Conservation (phyloP, 2,888 invertebrate genomes). For the Protula sp. region DNA sequence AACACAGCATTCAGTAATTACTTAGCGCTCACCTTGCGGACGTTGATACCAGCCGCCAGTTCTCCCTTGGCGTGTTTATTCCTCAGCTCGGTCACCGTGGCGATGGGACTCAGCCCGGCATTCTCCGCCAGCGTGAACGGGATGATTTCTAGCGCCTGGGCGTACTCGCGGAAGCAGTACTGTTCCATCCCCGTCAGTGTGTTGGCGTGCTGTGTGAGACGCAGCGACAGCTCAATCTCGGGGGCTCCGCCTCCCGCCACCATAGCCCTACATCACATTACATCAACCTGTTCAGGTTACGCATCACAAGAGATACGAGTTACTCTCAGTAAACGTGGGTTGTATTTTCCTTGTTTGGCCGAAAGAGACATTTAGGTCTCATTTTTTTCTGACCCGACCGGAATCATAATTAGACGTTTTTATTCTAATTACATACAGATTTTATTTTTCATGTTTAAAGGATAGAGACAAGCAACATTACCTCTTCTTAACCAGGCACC, state of each 20-base stretch:
- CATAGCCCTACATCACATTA: conserved; percentile 72
- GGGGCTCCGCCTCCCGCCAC: conserved; percentile 97
- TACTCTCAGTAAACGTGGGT: not conserved
- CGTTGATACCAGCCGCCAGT: conserved; percentile 87
- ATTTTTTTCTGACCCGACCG: too few relatives aligned
- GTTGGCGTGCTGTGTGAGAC: conserved; percentile 74
- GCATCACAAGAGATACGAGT: conserved; percentile 25
- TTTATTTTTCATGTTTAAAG: too few relatives aligned
- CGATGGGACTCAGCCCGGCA: conserved; percentile 86
- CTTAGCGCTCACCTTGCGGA: conserved; percentile 61
- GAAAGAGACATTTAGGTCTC: too few relatives aligned
- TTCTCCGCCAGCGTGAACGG: conserved; percentile 88
- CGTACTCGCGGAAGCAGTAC: conserved; percentile 91
- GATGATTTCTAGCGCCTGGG: conserved; percentile 90
- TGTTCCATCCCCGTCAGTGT: conserved; percentile 85
- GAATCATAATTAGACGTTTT: too few relatives aligned
- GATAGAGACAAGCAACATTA: too few relatives aligned
- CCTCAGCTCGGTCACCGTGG: conserved; percentile 92
- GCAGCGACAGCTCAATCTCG: conserved; percentile 87
- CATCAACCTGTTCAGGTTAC: conserved; percentile 10
- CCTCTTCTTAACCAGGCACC: conserved; percentile 89
- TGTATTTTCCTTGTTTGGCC: too few relatives aligned
- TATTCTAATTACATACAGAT: too few relatives aligned
- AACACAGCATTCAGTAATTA: not conserved
- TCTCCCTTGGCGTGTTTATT: conserved; percentile 86